Conservation (phyloP, 1,140 invertebrate genomes). For the Lanistes nyassanus region DNA sequence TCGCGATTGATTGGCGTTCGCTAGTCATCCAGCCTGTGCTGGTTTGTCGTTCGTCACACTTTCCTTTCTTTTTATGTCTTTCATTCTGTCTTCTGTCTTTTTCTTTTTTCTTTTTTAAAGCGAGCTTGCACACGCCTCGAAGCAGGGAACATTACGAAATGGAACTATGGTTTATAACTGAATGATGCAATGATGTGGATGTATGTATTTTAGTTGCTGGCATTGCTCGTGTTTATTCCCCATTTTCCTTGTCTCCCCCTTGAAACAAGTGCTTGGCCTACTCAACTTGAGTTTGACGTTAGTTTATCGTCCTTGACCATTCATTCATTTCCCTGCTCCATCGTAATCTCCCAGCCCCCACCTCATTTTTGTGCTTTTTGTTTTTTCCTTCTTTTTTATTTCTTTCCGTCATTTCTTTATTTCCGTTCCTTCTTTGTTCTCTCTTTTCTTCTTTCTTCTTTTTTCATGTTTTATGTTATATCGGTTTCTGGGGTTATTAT, state of each 20-base stretch:
- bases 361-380: neutral
- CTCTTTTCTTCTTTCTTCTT: neutral
- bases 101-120: neutral
- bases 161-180: no score
- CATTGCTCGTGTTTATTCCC: neutral
- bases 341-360: neutral
- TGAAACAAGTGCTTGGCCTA: neutral
- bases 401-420: neutral
- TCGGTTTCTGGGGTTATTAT: neutral
- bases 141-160: no score
- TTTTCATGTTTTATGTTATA: neutral
- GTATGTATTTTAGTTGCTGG: neutral
- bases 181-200: neutral
- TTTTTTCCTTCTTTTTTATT: no score
- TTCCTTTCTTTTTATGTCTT: neutral
- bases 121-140: no score
- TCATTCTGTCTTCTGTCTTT: slow-evolving; percentile 15
- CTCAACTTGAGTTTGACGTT: neutral
- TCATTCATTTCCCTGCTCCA: neutral
- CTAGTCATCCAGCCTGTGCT: no score
- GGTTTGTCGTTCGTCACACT: no score
- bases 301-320: neutral
- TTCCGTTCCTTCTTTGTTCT: neutral
- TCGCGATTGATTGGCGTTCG: no score
- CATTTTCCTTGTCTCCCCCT: neutral